Percentiles rank a stretch among this genome's conserved stretches.
phyloP scores from a whole-genome alignment of 1,140 invertebrate species.

The Apis dorsata region DNA sequence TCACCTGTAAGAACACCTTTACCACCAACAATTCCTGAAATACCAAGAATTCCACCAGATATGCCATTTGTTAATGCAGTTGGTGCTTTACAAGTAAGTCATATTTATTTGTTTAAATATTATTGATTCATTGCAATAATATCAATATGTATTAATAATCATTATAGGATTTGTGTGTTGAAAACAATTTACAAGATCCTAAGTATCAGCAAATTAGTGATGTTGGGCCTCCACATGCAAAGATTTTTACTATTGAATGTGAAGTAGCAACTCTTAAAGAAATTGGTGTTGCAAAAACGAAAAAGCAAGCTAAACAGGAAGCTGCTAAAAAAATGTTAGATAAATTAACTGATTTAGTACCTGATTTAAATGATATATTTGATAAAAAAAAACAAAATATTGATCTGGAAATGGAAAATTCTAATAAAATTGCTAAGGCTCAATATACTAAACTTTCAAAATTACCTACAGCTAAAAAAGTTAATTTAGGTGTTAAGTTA shows the following conservation, averaged over 20 bases:
- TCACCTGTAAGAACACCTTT: conserved; percentile 68
- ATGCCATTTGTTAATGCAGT: conserved; percentile 73
- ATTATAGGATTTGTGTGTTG: conserved; percentile 82
- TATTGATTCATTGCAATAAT: background rate
- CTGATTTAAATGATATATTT: conserved; percentile 7
- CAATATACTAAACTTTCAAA: conserved; percentile 60
- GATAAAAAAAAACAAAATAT: background rate
- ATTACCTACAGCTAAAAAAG: conserved; percentile 52
- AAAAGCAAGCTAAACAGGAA: conserved; percentile 82
- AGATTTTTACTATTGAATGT: conserved; percentile 85
- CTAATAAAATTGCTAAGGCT: conserved; percentile 45
- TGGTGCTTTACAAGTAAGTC: conserved; percentile 71
- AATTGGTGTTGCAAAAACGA: conserved; percentile 79
- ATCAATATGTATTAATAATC: conserved; percentile 6
- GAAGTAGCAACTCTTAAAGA: conserved; percentile 82
- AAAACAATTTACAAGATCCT: conserved; percentile 83
- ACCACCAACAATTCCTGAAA: conserved; percentile 45
- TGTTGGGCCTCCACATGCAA: conserved; percentile 86
- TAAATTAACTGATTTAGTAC: conserved; percentile 68
- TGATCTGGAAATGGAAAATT: background rate
- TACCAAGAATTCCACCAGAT: conserved; percentile 52
- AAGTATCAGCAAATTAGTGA: conserved; percentile 83
- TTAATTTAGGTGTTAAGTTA: conserved; percentile 71
- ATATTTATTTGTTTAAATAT: background rate
- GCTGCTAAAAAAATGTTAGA: conserved; percentile 81